Conservation (phyloP, 92 coral and sea anemone genomes). For the Siderastrea radians region DNA sequence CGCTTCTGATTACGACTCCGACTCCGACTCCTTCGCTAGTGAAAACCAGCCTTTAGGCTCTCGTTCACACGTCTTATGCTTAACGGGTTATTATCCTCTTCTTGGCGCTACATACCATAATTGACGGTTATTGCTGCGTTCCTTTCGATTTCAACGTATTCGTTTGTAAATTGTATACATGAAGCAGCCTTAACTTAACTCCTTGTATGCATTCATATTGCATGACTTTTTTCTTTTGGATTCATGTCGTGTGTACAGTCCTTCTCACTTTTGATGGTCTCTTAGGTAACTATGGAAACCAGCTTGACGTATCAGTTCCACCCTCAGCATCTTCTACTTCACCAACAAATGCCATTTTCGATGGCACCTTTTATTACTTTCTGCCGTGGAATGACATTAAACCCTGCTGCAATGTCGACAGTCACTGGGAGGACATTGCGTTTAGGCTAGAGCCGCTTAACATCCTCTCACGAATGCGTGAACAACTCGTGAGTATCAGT, state of each 20-base stretch:
- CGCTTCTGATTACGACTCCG: no score
- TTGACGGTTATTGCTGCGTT: no score
- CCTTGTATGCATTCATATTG: no score
- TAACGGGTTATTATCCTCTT: no score
- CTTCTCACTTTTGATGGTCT: neutral
- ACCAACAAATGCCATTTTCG: constrained; percentile 92
- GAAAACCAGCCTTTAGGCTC: no score
- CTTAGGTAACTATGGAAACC: constrained; percentile 97
- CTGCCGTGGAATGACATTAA: constrained; percentile 93
- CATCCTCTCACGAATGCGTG: constrained; percentile 78
- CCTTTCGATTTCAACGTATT: no score
- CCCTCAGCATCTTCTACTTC: constrained; percentile 95
- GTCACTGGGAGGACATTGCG: constrained; percentile 98
- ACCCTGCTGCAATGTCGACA: constrained; percentile 95
- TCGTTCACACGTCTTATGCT: no score
- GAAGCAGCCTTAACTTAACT: no score
- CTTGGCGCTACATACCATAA: no score
- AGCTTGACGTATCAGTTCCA: constrained; percentile 87
- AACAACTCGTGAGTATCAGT: constrained; percentile 80
- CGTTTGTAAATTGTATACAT: no score
- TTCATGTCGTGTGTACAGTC: no score
- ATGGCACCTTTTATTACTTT: constrained; percentile 89
- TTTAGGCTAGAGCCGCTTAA: constrained; percentile 90
- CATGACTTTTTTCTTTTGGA: neutral
- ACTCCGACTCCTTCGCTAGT: no score